A percentile compares a stretch with the other conserved stretches of the same genome.
phyloP scores from a whole-genome alignment of 2,888 invertebrate genomes.

The Stomorhina lunata region DNA sequence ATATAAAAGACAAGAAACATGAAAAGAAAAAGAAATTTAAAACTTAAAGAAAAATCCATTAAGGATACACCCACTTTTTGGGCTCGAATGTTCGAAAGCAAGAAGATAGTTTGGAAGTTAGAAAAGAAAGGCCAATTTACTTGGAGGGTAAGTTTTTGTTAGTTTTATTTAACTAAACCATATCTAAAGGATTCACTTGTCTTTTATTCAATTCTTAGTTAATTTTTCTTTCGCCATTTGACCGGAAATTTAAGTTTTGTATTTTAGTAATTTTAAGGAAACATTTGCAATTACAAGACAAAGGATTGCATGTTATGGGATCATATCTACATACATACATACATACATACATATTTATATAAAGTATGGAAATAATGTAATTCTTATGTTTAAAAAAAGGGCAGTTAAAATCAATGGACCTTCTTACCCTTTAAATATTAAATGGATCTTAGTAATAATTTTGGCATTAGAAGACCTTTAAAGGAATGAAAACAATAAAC shows the following conservation, averaged over 20 bases:
- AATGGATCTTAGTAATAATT: neutral
- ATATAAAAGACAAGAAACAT: neutral
- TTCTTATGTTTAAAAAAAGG: neutral
- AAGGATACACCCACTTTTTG: constrained; percentile 48
- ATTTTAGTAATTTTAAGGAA: constrained; percentile 28
- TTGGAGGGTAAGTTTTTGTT: neutral
- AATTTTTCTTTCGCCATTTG: neutral
- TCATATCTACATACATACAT: constrained; percentile 28
- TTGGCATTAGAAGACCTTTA: neutral
- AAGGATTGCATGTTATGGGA: constrained; percentile 56
- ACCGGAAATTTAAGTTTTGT: constrained; percentile 55
- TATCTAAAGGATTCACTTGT: constrained; percentile 40
- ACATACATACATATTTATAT: too few species aligned
- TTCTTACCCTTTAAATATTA: neutral
- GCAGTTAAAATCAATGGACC: neutral
- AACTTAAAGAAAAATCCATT: constrained; percentile 20
- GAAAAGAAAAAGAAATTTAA: constrained; percentile 46
- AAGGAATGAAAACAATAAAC: constrained; percentile 30
- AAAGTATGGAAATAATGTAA: constrained; percentile 4
- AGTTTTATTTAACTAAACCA: neutral
- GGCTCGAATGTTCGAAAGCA: neutral
- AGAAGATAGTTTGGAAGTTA: too few species aligned
- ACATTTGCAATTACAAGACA: constrained; percentile 45
- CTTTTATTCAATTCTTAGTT: neutral
- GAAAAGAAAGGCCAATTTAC: neutral